A percentile compares a stretch with the other conserved stretches of the same genome.
Evolutionary conservation across 2,797 vertebrate species (phyloP).

Genomic region (Protosalanx chinensis): DNA sequence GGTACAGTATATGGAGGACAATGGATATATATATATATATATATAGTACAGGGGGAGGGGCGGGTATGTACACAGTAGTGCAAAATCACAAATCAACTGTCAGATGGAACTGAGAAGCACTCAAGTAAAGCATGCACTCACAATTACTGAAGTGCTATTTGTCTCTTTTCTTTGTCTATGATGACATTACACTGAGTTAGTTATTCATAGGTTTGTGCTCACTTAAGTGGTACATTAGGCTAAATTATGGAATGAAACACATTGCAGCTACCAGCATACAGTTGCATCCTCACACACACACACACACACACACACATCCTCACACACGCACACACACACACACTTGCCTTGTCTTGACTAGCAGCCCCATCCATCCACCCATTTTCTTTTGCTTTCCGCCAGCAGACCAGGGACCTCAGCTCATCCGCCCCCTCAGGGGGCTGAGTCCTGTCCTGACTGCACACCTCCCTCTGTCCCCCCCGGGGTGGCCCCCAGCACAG

Average conservation of each 20-base stretch:
- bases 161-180: neutral
- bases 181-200: neutral
- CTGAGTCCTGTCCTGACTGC: neutral
- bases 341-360: neutral
- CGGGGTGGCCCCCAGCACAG: neutral
- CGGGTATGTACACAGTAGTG: no score
- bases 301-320: conserved; percentile 6
- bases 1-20: no score
- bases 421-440: neutral
- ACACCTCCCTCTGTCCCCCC: neutral
- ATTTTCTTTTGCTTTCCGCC: no score
- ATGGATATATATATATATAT: no score
- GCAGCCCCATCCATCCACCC: no score
- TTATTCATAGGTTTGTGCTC: neutral
- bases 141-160: neutral
- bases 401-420: neutral
- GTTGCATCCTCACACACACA: neutral
- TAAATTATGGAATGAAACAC: neutral
- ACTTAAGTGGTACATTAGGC: no score
- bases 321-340: conserved; percentile 5
- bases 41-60: no score
- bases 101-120: no score
- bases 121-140: neutral
- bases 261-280: neutral
- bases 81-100: no score